A percentile compares a stretch with the other conserved stretches of the same genome.
Evolutionary conservation across 2,888 invertebrate species (phyloP).

Genomic region (Limnephilus rhombicus): DNA sequence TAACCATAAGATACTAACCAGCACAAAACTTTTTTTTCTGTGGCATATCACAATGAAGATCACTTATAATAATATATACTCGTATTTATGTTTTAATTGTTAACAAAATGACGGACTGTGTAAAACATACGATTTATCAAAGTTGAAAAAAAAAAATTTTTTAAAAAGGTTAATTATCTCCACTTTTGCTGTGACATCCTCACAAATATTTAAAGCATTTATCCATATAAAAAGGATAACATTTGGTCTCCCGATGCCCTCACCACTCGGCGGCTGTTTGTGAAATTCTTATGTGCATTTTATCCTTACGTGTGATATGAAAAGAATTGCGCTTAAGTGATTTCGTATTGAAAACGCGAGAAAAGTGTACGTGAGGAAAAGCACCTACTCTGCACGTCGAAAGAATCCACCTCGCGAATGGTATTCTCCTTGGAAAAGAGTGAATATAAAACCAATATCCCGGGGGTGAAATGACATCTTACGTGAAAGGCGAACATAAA

Average conservation of each 20-base stretch:
- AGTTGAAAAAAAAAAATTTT: no score
- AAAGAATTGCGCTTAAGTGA: constrained; percentile 50
- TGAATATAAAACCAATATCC: constrained; percentile 43
- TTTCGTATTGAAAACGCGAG: constrained; percentile 43
- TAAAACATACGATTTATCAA: no score
- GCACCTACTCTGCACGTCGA: background rate
- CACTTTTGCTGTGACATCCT: no score
- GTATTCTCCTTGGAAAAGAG: background rate
- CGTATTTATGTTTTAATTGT: no score
- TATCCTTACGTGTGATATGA: constrained; percentile 43
- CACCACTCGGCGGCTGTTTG: constrained; percentile 28
- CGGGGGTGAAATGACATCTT: constrained; percentile 20
- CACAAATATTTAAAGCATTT: no score
- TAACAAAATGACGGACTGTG: no score
- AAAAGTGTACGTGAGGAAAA: background rate
- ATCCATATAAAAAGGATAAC: background rate
- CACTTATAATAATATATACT: no score
- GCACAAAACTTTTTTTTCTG: no score
- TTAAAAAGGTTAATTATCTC: no score
- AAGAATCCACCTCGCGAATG: background rate
- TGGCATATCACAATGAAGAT: no score
- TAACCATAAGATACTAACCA: no score
- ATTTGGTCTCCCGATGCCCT: background rate
- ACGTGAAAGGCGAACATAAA: constrained; percentile 37
- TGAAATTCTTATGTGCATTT: constrained; percentile 45